Percentiles rank a stretch among this genome's conserved stretches.
Conservation (phyloP, 2,797 vertebrate species). For the Crypturellus tataupa region DNA sequence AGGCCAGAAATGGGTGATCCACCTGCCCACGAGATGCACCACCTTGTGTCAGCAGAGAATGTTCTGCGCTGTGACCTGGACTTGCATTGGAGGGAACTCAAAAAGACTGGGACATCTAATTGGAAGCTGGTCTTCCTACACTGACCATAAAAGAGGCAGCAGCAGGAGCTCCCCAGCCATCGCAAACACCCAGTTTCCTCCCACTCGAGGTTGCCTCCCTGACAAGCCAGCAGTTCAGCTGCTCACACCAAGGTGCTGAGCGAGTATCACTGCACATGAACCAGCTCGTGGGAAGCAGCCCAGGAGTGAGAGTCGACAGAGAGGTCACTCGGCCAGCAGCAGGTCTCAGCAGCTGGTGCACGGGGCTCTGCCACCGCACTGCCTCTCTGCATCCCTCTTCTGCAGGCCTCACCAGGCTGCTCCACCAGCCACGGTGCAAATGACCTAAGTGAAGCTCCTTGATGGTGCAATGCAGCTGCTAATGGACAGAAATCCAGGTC, state of each 20-base stretch:
- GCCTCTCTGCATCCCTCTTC: not conserved
- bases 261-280: not conserved
- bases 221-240: not conserved
- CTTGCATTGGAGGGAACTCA: not conserved
- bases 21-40: not conserved
- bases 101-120: not conserved
- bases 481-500: not conserved
- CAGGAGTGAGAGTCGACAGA: not conserved
- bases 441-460: not conserved
- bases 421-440: not conserved
- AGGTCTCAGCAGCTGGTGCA: not conserved
- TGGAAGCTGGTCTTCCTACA: not conserved
- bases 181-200: not conserved
- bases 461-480: not conserved
- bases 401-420: not conserved
- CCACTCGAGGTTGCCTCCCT: not conserved
- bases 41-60: not conserved
- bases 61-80: not conserved
- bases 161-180: rapidly evolving
- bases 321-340: not conserved
- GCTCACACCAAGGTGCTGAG: not conserved
- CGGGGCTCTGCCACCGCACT: not conserved
- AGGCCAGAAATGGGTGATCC: not conserved
- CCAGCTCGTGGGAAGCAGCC: not conserved
- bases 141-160: not conserved